Evolutionary conservation across 2,888 invertebrate species (phyloP).

Genomic region (Carabus problematicus): DNA sequence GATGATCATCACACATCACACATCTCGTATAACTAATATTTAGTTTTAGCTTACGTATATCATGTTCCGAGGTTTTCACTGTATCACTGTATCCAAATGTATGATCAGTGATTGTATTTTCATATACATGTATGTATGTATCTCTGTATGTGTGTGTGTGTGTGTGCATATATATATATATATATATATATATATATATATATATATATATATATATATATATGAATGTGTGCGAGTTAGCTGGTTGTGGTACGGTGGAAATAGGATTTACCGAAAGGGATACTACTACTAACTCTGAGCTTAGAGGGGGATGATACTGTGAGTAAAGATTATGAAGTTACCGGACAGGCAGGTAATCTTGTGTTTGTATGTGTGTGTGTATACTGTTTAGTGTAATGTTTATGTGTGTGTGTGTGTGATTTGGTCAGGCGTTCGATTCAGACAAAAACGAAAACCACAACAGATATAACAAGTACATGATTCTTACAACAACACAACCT

Average conservation of each 20-base stretch:
- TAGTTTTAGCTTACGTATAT: slow-evolving; percentile 61
- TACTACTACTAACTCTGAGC: too few relatives aligned
- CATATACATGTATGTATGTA: slow-evolving; percentile 1
- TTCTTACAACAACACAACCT: slow-evolving; percentile 62
- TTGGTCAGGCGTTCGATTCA: slow-evolving; percentile 47
- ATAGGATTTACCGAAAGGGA: too few relatives aligned
- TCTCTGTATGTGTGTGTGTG: not conserved
- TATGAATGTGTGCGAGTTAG: too few relatives aligned
- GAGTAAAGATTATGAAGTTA: not conserved
- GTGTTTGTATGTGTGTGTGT: slow-evolving; percentile 43
- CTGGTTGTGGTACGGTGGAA: too few relatives aligned
- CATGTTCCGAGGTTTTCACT: slow-evolving; percentile 50
- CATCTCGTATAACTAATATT: slow-evolving; percentile 48
- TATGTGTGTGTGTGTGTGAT: slow-evolving; percentile 45
- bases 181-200: not conserved
- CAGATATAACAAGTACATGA: slow-evolving; percentile 59
- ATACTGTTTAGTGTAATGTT: slow-evolving; percentile 16
- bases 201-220: too few relatives aligned
- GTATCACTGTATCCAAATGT: slow-evolving; percentile 7
- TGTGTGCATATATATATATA: not conserved
- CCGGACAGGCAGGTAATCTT: not conserved
- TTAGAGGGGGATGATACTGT: not conserved
- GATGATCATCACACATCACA: slow-evolving; percentile 10
- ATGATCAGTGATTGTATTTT: not conserved
- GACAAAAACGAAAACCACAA: slow-evolving; percentile 61